Evolutionary conservation across 2,888 invertebrate genomes (phyloP).

Genomic region (Biston stratarius): DNA sequence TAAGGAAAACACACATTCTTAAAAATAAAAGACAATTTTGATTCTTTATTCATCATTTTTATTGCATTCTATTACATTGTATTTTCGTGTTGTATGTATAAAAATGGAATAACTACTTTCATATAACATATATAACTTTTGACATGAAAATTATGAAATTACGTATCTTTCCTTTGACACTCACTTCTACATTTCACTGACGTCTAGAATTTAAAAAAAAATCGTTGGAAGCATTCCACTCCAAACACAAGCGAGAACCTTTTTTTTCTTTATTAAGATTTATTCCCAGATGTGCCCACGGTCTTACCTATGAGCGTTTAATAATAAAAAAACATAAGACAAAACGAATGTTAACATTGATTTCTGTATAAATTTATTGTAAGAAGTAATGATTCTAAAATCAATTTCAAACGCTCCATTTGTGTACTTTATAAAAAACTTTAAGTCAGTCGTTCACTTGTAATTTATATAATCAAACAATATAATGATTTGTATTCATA

Average conservation of each 20-base stretch:
- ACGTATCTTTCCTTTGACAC: constrained; percentile 32
- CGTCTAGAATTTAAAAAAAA: not conserved
- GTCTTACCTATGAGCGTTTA: not conserved
- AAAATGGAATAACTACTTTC: constrained; percentile 63
- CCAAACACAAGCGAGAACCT: not conserved
- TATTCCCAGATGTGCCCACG: not conserved
- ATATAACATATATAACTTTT: constrained; percentile 36
- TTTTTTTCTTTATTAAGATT: not conserved
- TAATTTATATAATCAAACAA: no score
- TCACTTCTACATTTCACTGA: not conserved
- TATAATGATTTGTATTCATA: no score
- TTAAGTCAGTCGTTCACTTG: no score
- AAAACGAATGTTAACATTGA: not conserved
- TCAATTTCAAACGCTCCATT: no score
- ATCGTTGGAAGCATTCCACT: not conserved
- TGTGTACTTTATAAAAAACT: no score
- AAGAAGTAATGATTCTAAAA: no score
- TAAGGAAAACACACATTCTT: no score
- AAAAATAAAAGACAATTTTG: constrained; percentile 48
- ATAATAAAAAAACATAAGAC: not conserved
- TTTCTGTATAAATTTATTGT: no score
- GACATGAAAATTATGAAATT: constrained; percentile 27
- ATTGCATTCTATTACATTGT: constrained; percentile 57
- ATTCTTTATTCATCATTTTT: constrained; percentile 49
- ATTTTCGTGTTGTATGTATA: constrained; percentile 61